phyloP scores from a whole-genome alignment of 1,140 invertebrate genomes.

The Aradophagus sp. region DNA sequence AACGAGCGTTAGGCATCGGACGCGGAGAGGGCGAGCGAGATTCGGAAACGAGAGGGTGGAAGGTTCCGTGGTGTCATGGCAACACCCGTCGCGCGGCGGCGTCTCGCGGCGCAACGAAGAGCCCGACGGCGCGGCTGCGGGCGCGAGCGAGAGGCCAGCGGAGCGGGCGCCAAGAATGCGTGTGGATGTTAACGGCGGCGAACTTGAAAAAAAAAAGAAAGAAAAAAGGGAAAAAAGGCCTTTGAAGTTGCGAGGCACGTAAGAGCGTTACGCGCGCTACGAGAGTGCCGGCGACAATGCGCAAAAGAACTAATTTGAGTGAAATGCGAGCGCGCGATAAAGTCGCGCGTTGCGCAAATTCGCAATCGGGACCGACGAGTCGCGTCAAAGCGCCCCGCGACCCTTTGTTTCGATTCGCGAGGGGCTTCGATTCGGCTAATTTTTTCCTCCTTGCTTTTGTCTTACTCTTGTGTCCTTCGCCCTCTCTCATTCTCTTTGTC shows the following conservation, averaged over 20 bases:
- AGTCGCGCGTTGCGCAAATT: slow-evolving; percentile 45
- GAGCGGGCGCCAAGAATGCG: slow-evolving; percentile 50
- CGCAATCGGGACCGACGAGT: slow-evolving; percentile 48
- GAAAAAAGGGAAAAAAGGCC: too few species aligned
- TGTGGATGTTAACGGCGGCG: slow-evolving; percentile 63
- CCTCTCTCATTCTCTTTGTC: too few species aligned
- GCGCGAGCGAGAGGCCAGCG: slow-evolving; percentile 34
- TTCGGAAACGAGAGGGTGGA: slow-evolving; percentile 64
- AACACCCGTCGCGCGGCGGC: slow-evolving; percentile 68
- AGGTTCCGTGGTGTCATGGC: slow-evolving; percentile 72
- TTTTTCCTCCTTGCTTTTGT: slow-evolving; percentile 29
- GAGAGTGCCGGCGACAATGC: slow-evolving; percentile 52
- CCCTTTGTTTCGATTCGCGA: slow-evolving; percentile 36
- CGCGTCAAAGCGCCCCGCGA: slow-evolving; percentile 27
- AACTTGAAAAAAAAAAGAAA: too few species aligned
- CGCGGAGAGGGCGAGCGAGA: slow-evolving; percentile 58
- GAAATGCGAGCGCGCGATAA: slow-evolving; percentile 51
- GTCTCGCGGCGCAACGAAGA: slow-evolving; percentile 56
- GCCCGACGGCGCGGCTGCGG: slow-evolving; percentile 3
- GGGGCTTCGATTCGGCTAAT: slow-evolving; percentile 46
- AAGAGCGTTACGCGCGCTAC: slow-evolving; percentile 58
- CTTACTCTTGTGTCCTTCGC: too few species aligned
- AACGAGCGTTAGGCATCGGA: slow-evolving; percentile 40
- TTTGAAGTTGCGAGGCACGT: slow-evolving; percentile 53
- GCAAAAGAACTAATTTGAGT: slow-evolving; percentile 59